Conservation (phyloP, 2,113 vertebrate genomes). For the Oenanthe oenanthe region DNA sequence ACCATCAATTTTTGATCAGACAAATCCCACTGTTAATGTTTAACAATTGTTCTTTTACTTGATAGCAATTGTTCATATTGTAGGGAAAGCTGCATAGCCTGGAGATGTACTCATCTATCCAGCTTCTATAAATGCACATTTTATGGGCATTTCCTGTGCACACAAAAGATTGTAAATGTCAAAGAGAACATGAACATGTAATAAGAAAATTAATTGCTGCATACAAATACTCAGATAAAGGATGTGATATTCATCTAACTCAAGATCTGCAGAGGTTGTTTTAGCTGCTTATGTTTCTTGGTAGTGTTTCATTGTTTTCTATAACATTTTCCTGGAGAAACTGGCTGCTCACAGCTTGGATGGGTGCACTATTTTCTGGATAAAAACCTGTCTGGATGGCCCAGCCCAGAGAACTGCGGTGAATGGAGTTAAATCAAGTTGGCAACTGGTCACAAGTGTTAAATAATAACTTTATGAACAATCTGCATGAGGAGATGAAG, state of each 20-base stretch:
- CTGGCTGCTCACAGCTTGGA: background rate
- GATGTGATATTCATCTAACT: background rate
- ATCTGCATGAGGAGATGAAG: background rate
- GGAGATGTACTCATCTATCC: background rate
- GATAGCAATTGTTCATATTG: background rate
- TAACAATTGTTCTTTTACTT: background rate
- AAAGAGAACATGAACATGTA: background rate
- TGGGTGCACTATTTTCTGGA: background rate
- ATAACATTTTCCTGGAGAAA: background rate
- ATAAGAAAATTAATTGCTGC: background rate
- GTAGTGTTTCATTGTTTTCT: background rate
- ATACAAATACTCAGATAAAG: background rate
- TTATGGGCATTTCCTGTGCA: background rate
- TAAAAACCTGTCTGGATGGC: background rate
- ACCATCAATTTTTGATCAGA: background rate
- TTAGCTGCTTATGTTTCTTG: background rate
- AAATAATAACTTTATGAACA: background rate
- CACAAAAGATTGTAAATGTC: background rate
- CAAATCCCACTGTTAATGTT: background rate
- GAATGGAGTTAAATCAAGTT: background rate
- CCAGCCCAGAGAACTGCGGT: background rate
- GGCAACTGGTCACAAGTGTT: background rate
- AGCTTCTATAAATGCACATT: background rate
- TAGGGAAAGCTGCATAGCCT: background rate
- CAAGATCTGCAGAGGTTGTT: background rate